These are phyloP conservation scores for Latrodectus elegans DNA, from an alignment of 2,888 invertebrate genomes.

Conservation along the genomic window DNA sequence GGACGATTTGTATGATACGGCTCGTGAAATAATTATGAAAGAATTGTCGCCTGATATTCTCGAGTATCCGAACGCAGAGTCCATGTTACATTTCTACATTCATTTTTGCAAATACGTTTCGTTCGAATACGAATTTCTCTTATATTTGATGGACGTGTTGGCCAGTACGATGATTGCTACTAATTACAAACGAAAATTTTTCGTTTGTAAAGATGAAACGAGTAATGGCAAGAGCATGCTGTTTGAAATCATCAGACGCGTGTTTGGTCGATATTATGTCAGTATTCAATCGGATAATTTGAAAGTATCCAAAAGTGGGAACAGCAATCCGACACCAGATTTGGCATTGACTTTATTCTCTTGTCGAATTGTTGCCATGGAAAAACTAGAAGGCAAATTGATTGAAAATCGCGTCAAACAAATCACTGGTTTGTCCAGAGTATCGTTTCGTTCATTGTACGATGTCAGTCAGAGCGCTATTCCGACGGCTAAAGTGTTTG, in stretches of 20 bases:
- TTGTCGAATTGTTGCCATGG: slow-evolving; percentile 15
- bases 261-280: slow-evolving; percentile 11
- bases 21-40: slow-evolving; percentile 1
- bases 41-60: neutral
- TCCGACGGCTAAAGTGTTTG: slow-evolving; percentile 20
- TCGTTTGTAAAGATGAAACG: neutral
- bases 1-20: slow-evolving; percentile 9
- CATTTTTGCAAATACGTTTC: slow-evolving; percentile 17
- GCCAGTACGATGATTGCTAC: neutral
- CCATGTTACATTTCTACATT: slow-evolving; percentile 26
- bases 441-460: neutral
- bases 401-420: neutral
- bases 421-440: neutral
- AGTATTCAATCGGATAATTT: slow-evolving; percentile 43
- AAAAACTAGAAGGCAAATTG: slow-evolving; percentile 12
- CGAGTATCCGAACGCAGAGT: neutral
- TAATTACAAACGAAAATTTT: neutral
- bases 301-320: neutral
- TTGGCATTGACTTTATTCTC: slow-evolving; percentile 21
- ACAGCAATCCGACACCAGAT: slow-evolving; percentile 14
- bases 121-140: slow-evolving; percentile 23
- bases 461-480: slow-evolving; percentile 1
- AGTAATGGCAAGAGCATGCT: neutral
- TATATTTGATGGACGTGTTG: slow-evolving; percentile 37
- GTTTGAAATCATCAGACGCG: neutral